These are phyloP conservation scores for Coptodon rendalli DNA, from an alignment of 2,113 vertebrate genomes.

Conservation along the genomic window DNA sequence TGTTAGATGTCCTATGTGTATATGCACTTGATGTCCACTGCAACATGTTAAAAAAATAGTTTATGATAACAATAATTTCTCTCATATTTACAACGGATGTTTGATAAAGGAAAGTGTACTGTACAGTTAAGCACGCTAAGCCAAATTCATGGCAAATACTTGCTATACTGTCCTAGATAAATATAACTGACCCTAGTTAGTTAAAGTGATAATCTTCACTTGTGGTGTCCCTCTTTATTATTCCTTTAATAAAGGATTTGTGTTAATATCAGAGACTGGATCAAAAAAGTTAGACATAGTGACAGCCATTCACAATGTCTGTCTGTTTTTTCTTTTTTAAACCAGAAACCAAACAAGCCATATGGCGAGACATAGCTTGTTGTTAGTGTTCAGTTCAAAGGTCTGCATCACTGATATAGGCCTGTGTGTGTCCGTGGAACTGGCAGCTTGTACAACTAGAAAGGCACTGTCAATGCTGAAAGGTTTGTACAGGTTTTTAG, in stretches of 20 bases:
- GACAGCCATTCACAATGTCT: neutral
- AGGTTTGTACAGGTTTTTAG: neutral
- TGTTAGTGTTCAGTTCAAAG: neutral
- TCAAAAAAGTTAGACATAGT: neutral
- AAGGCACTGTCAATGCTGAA: neutral
- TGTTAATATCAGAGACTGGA: neutral
- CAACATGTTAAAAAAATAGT: neutral
- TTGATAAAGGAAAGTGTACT: neutral
- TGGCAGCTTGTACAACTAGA: neutral
- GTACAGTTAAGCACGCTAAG: neutral
- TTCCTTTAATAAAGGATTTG: neutral
- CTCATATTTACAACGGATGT: neutral
- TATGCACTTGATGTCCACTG: neutral
- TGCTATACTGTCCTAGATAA: neutral
- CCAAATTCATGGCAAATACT: neutral
- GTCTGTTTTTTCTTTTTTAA: neutral
- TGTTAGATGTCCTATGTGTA: neutral
- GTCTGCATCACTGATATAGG: neutral
- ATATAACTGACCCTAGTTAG: neutral
- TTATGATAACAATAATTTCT: neutral
- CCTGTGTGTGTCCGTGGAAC: rapidly evolving
- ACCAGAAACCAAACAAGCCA: neutral
- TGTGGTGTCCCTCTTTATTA: neutral
- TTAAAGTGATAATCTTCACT: neutral
- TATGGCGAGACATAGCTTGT: neutral